Conservation (phyloP, 2,113 vertebrate species). For the Pseudois nayaur region DNA sequence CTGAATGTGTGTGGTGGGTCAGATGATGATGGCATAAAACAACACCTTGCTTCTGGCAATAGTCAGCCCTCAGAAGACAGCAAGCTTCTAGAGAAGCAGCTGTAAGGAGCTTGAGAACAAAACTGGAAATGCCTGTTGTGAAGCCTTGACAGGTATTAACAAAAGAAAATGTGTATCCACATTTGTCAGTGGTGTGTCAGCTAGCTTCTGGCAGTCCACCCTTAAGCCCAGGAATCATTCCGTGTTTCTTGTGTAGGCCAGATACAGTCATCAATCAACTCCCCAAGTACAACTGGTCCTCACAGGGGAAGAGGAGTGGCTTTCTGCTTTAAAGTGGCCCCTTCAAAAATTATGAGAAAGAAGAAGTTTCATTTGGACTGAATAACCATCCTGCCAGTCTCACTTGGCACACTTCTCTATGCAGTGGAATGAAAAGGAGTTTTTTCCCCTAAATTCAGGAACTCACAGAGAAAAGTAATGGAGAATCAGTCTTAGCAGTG, state of each 20-base stretch:
- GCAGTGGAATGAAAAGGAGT: neutral
- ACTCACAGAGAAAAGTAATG: neutral
- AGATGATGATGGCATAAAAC: neutral
- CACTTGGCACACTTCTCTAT: neutral
- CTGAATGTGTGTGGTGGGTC: neutral
- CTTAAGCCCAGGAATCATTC: neutral
- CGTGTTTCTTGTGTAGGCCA: slow-evolving; percentile 19
- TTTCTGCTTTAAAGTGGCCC: slow-evolving; percentile 29
- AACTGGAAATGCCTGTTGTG: slow-evolving; percentile 76
- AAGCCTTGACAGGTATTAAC: slow-evolving; percentile 57
- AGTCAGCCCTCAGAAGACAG: slow-evolving; percentile 12
- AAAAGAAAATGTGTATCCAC: slow-evolving; percentile 52
- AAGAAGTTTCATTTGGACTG: neutral
- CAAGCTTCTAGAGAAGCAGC: neutral
- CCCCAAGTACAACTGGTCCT: neutral
- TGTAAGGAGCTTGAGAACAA: neutral
- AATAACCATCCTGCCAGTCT: neutral
- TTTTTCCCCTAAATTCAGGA: neutral
- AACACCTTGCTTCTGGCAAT: slow-evolving; percentile 33
- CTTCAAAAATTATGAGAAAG: neutral
- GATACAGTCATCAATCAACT: neutral
- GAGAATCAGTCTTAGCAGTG: neutral
- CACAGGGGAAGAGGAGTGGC: neutral
- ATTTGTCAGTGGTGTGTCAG: slow-evolving; percentile 65
- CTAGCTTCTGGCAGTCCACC: slow-evolving; percentile 46